Evolutionary conservation across 2,888 invertebrate species (phyloP).

Genomic region (Candidula unifasciata): DNA sequence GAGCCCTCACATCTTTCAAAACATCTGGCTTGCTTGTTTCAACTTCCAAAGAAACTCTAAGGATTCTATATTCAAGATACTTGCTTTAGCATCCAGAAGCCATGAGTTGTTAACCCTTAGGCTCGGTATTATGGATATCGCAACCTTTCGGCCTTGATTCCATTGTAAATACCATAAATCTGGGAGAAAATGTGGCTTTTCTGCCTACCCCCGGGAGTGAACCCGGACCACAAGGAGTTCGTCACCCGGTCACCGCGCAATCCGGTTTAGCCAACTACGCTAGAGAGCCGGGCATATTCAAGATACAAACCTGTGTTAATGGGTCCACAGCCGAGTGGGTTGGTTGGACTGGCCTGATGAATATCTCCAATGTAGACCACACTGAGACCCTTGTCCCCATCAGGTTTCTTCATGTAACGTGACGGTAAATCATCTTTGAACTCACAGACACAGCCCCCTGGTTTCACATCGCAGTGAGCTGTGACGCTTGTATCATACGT

Average conservation of each 20-base stretch:
- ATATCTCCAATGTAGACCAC: constrained; percentile 77
- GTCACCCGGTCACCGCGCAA: no score
- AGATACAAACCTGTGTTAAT: constrained; percentile 62
- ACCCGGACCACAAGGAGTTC: no score
- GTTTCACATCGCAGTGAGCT: constrained; percentile 27
- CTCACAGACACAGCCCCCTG: constrained; percentile 59
- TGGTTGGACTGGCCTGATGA: constrained; percentile 72
- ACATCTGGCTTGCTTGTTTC: no score
- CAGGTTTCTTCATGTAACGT: constrained; percentile 66
- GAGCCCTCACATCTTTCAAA: no score
- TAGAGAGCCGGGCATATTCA: no score
- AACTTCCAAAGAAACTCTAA: not conserved
- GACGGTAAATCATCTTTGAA: constrained; percentile 67
- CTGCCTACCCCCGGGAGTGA: no score
- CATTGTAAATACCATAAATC: no score
- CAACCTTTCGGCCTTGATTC: no score
- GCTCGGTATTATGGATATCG: no score
- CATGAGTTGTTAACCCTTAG: no score
- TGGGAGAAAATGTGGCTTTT: no score
- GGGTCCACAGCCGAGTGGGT: constrained; percentile 75
- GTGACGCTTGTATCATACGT: constrained; percentile 57
- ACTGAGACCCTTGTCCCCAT: constrained; percentile 69
- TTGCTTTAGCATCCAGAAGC: not conserved
- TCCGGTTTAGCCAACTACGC: no score
- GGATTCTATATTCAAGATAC: not conserved